Base-by-base conservation (phyloP, 2,888 invertebrate genomes). In the Gonocerus acuteangulatus region DNA sequence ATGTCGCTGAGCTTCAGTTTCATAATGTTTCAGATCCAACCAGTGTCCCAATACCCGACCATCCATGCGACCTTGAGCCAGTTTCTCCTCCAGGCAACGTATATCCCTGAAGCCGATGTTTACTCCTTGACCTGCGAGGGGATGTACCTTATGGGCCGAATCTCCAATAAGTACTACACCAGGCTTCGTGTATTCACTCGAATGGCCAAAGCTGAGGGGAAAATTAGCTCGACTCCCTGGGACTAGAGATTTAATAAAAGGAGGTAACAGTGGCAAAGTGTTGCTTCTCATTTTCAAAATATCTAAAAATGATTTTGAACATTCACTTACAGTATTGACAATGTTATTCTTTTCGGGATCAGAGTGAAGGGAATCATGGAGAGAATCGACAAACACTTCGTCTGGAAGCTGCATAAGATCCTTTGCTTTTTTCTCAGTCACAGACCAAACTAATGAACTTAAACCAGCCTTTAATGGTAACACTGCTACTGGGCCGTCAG, bases 101-200 rank as follows among this genome's bases (percentile, higher is more conserved):
- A 95, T 86, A 76, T 99, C 99, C 6, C 93, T 92, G 73, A 97
- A 95, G 1, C 99, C 99, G 47, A 99, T 78, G 78, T 99, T 99
- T 0, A 96, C 93, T 6, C 99, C 99, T 76, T 96, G 96, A 0
- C 97, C 97, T 36, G 97, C 97, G 67, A 99, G 74, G 0, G 97
- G 97, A 76, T 99, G 97, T 18, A 97, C 82, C 67, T 94, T 80
- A 76, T 96, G 89, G 0, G 91, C 87, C 44, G 92, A 89, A 74
- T 92, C 92, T 0, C 89, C 88, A 70, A 60, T 54, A 13, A 52
- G 54, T 36, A 23, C 34, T 32, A 62, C 51, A 7, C 48, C 48
- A n/a, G 82, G 79, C n/a, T 80, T 80, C 0, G 90, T 84, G 73
- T 97, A 99, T 69, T 85, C 81, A 0, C 87, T 83, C 47, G 95